Evolutionary conservation across 2,888 invertebrate genomes (phyloP).

Genomic region (Limenitis camilla): DNA sequence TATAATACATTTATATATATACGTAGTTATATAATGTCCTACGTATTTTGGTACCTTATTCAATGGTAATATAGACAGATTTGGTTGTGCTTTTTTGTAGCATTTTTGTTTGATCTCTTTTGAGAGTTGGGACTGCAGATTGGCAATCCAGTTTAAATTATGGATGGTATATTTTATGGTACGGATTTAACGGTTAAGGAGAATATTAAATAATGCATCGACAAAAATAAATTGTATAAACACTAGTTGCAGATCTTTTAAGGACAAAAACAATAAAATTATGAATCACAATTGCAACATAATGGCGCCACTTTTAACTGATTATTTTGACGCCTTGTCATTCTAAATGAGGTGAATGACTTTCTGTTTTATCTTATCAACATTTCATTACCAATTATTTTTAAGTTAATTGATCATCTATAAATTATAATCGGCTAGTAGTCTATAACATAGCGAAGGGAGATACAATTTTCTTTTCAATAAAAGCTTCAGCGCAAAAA

Average conservation of each 20-base stretch:
- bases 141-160: background rate
- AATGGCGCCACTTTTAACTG: background rate
- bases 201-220: too few relatives aligned
- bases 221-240: too few relatives aligned
- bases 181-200: too few relatives aligned
- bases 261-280: too few relatives aligned
- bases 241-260: too few relatives aligned
- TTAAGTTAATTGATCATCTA: too few relatives aligned
- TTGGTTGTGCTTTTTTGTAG: background rate
- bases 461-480: background rate
- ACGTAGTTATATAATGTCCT: background rate
- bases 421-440: too few relatives aligned
- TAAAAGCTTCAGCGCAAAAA: too few relatives aligned
- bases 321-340: background rate
- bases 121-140: background rate
- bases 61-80: slow-evolving; percentile 3
- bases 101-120: background rate
- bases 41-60: slow-evolving; percentile 1
- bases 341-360: slow-evolving; percentile 2
- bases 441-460: too few relatives aligned
- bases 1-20: background rate
- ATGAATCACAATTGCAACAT: too few relatives aligned
- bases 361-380: background rate
- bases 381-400: slow-evolving; percentile 1
- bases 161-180: too few relatives aligned